Percentiles rank a stretch among this genome's conserved stretches.
phyloP scores from a whole-genome alignment of 2,113 vertebrate genomes.

The Crypturellus undulatus region DNA sequence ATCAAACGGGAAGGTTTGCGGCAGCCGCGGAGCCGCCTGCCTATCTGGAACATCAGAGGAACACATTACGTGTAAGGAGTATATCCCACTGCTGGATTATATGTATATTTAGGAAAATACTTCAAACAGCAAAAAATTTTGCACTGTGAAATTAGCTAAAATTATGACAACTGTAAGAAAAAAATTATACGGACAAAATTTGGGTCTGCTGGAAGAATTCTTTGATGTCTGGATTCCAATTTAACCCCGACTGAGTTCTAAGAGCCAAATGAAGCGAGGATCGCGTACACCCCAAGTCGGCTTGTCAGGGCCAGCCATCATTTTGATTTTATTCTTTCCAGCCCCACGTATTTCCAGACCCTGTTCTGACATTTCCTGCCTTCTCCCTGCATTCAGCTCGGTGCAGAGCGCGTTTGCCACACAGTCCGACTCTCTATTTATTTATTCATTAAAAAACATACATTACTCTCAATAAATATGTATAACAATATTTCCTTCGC shows the following conservation, averaged over 20 bases:
- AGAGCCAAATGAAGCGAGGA: conserved; percentile 97
- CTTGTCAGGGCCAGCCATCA: conserved; percentile 87
- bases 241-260: conserved; percentile 99
- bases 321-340: conserved; percentile 90
- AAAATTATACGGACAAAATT: conserved; percentile 83
- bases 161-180: conserved; percentile 83
- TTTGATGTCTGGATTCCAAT: conserved; percentile 99
- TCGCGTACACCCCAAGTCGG: conserved; percentile 91
- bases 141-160: conserved; percentile 84
- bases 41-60: neutral
- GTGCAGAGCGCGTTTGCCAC: conserved; percentile 71
- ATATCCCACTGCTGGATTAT: conserved; percentile 55
- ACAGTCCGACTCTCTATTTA: conserved; percentile 63
- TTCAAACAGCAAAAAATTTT: conserved; percentile 81
- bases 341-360: conserved; percentile 88
- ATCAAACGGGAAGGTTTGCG: neutral
- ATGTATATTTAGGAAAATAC: conserved; percentile 73
- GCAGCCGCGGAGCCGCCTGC: neutral
- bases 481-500: conserved; percentile 47
- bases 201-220: conserved; percentile 89
- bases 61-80: neutral
- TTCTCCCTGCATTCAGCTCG: conserved; percentile 66
- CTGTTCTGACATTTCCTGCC: conserved; percentile 82
- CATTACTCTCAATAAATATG: conserved; percentile 73
- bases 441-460: conserved; percentile 74